A percentile compares a stretch with the other conserved stretches of the same genome.
These are phyloP conservation scores for Phyllotreta cruciferae DNA, from an alignment of 2,888 invertebrate genomes.

Conservation along the genomic window DNA sequence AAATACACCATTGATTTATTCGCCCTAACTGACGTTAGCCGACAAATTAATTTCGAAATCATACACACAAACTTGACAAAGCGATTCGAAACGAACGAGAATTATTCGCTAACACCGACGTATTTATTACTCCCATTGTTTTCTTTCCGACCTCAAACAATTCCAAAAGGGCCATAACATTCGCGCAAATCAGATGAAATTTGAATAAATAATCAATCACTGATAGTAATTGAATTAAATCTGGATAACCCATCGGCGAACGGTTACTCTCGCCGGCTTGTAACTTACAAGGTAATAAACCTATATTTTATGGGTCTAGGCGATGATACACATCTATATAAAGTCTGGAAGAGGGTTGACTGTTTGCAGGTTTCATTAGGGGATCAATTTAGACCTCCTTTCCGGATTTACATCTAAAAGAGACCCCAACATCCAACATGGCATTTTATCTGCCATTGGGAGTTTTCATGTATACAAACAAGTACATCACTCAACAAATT, in stretches of 20 bases:
- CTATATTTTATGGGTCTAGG: slow-evolving; percentile 31
- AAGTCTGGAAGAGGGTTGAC: slow-evolving; percentile 21
- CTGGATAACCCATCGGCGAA: slow-evolving; percentile 26
- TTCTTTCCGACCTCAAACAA: too few relatives aligned
- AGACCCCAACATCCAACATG: too few relatives aligned
- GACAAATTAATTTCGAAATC: slow-evolving; percentile 15
- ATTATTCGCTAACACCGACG: background rate
- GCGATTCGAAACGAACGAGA: slow-evolving; percentile 6
- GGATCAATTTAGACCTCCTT: slow-evolving; percentile 21
- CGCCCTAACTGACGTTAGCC: slow-evolving; percentile 7
- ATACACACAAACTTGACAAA: slow-evolving; percentile 13
- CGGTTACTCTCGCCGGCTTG: slow-evolving; percentile 8
- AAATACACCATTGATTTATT: slow-evolving; percentile 9
- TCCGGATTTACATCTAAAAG: slow-evolving; percentile 7
- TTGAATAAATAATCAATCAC: too few relatives aligned
- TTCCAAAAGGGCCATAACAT: too few relatives aligned
- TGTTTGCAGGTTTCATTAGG: slow-evolving; percentile 31
- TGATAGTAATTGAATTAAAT: slow-evolving; percentile 6
- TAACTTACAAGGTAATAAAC: slow-evolving; percentile 31
- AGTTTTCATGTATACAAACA: too few relatives aligned
- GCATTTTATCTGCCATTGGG: too few relatives aligned
- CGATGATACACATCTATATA: slow-evolving; percentile 36
- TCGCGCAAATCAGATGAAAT: too few relatives aligned
- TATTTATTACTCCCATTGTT: too few relatives aligned
- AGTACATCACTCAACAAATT: too few relatives aligned